Base-by-base conservation (phyloP, 2,113 vertebrate species). In the Rhabdomys dilectus region DNA sequence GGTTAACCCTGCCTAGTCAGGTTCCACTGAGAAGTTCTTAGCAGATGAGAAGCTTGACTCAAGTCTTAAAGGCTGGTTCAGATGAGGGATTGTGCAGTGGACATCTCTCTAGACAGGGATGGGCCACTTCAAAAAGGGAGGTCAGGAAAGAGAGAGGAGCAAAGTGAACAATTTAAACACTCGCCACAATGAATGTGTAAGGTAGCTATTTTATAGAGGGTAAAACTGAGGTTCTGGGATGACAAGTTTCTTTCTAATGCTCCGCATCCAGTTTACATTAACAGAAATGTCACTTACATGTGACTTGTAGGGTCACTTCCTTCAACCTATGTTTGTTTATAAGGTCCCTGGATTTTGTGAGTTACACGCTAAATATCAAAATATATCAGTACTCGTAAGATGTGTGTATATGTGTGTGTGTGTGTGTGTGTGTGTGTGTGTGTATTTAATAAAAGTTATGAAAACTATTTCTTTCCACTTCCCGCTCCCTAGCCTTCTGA, bases 11-110 rank as follows among this genome's bases (percentile, higher is more conserved):
- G 22, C 70, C 42, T 72, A 22, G 68, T 42, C 48, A 75, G 26
- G 42, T 64, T 81, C 85, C 3, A 56, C 8, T 31, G 22, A 92
- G 72, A 78, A 24, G 15, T 82, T 89, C 58, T 70, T 45, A 91
- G 86, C 36, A 68, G 72, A 90, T n/a, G 24, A 36, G 31, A 94
- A 5, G 17, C 53, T 77, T 88, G 39, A 78, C 36, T 88, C 56
- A 88, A 91, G 58, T 73, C 72, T 60, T 88, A 64, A 90, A 92
- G 39, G 70, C 58, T 60, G 42, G 84, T 29, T 94, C 73, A 72
- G 34, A 42, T 34, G 82, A 89, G 21, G 64, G 34, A 16, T 53
- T 51, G 4, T 13, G 70, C 72, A 19, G 62, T 11, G 21, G 29
- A 36, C 75, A n/a, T n/a, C 58, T 42, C 68, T 26, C 15, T 4